A percentile compares a stretch with the other conserved stretches of the same genome.
Conservation (phyloP, 2,888 invertebrate species). For the Hypomecis punctinalis region DNA sequence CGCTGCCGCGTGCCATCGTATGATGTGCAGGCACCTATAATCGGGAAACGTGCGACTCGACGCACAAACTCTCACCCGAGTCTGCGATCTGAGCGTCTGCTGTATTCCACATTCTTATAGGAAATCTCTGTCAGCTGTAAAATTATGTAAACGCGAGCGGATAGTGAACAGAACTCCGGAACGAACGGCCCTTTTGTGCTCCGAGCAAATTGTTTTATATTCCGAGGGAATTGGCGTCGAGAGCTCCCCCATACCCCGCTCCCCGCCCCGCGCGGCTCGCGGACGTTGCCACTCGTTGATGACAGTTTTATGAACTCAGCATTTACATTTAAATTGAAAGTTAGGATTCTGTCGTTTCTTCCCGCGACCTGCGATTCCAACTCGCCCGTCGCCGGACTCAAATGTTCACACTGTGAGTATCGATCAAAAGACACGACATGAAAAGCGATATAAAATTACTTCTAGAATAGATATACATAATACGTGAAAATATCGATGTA, state of each 20-base stretch:
- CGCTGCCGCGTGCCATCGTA: too few relatives aligned
- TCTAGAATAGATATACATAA: too few relatives aligned
- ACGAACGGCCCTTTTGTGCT: slow-evolving; percentile 57
- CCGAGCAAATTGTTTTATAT: slow-evolving; percentile 63
- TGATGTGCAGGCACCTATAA: too few relatives aligned
- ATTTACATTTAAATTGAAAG: slow-evolving; percentile 62
- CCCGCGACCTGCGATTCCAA: background rate
- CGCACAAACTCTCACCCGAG: too few relatives aligned
- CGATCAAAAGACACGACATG: too few relatives aligned
- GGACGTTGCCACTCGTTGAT: slow-evolving; percentile 50
- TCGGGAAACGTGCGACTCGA: too few relatives aligned
- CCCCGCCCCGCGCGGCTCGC: slow-evolving; percentile 12
- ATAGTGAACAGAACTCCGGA: slow-evolving; percentile 58
- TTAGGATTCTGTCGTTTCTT: slow-evolving; percentile 10
- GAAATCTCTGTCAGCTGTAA: slow-evolving; percentile 50
- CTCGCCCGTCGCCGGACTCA: too few relatives aligned
- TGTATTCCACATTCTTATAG: slow-evolving; percentile 26
- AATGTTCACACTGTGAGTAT: too few relatives aligned
- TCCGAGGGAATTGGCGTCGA: slow-evolving; percentile 44
- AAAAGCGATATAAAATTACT: too few relatives aligned
- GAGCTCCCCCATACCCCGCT: slow-evolving; percentile 22
- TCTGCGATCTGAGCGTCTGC: background rate
- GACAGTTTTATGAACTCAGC: slow-evolving; percentile 60
- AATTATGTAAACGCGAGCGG: slow-evolving; percentile 56
- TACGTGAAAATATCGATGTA: too few relatives aligned